Percentiles rank a stretch among this genome's conserved stretches.
phyloP scores from a whole-genome alignment of 2,888 invertebrate genomes.

The Shargacucullia verbasci region DNA sequence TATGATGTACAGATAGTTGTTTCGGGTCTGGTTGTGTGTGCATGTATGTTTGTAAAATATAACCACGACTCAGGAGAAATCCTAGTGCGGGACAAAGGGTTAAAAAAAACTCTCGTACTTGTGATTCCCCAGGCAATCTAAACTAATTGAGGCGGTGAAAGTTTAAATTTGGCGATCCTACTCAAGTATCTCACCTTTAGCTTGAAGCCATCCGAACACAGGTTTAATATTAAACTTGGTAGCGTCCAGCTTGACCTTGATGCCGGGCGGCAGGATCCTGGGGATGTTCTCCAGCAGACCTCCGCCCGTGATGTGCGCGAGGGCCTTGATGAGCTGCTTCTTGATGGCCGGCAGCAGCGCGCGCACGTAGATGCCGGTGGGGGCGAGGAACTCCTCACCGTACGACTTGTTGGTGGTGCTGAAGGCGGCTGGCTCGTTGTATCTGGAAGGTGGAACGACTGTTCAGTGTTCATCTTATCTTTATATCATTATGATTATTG shows the following conservation, averaged over 20 bases:
- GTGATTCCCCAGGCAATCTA: too few relatives aligned
- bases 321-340: constrained; percentile 93
- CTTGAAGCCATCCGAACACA: constrained; percentile 96
- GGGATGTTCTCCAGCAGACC: constrained; percentile 97
- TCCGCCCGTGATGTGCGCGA: constrained; percentile 98
- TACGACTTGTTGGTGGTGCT: constrained; percentile 73
- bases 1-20: too few relatives aligned
- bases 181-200: constrained; percentile 87
- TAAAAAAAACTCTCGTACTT: too few relatives aligned
- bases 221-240: constrained; percentile 92
- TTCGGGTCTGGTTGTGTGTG: too few relatives aligned
- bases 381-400: constrained; percentile 95
- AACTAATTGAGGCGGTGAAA: too few relatives aligned
- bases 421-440: constrained; percentile 80
- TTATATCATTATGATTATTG: too few relatives aligned
- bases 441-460: constrained; percentile 59
- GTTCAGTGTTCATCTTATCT: too few relatives aligned
- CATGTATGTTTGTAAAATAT: too few relatives aligned
- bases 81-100: too few relatives aligned
- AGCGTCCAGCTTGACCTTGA: constrained; percentile 92
- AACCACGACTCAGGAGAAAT: too few relatives aligned
- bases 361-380: constrained; percentile 96
- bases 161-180: too few relatives aligned
- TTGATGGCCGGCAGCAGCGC: constrained; percentile 92
- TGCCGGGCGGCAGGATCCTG: constrained; percentile 92